Evolutionary conservation across 2,888 invertebrate species (phyloP).

Genomic region (Melanostoma scalare): DNA sequence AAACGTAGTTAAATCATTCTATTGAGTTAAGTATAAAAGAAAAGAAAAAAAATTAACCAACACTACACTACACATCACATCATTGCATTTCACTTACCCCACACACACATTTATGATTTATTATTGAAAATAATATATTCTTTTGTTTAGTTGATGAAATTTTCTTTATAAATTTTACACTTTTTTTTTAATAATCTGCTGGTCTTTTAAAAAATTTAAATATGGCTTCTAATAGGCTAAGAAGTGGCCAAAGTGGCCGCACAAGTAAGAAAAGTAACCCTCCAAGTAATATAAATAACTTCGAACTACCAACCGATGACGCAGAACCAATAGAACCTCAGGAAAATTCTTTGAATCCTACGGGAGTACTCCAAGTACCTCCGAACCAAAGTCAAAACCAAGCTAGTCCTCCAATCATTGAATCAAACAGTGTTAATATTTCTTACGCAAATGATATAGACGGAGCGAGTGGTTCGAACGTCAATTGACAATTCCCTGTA

Average conservation of each 20-base stretch:
- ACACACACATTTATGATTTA: conserved; percentile 4
- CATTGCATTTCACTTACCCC: neutral
- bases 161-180: neutral
- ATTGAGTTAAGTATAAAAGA: too few species aligned
- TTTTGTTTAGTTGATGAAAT: neutral
- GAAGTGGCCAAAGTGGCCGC: neutral
- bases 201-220: neutral
- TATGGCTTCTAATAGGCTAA: neutral
- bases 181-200: too few species aligned
- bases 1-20: too few species aligned
- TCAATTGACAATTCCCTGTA: neutral
- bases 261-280: neutral
- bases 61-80: neutral
- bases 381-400: neutral
- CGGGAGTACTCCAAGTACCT: neutral
- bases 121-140: neutral
- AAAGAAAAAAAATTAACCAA: neutral
- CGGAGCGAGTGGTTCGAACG: neutral
- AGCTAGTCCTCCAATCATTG: too few species aligned
- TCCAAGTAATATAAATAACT: neutral
- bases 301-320: neutral
- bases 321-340: too few species aligned
- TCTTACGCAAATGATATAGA: neutral
- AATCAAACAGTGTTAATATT: neutral
- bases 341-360: too few species aligned